A percentile compares a stretch with the other conserved stretches of the same genome.
These are phyloP conservation scores for Illadopsis cleaveri DNA, from an alignment of 2,113 vertebrate species.

Conservation along the genomic window DNA sequence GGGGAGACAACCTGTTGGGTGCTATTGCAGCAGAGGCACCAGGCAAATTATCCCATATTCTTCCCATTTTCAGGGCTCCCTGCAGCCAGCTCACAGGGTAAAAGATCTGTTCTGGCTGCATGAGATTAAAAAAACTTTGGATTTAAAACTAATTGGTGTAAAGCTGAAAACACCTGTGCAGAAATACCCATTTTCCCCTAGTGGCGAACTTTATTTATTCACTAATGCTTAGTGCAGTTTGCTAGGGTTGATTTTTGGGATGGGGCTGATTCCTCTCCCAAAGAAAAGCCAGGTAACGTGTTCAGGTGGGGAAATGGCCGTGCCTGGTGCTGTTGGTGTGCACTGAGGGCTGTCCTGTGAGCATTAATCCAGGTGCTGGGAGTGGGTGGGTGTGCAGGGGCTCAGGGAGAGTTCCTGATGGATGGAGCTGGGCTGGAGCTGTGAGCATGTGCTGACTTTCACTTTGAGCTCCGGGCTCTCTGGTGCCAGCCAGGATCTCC, in stretches of 20 bases:
- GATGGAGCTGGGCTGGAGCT: neutral
- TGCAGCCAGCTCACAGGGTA: neutral
- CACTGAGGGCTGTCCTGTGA: neutral
- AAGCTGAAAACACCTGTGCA: neutral
- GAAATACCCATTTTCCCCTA: neutral
- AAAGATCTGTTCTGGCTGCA: neutral
- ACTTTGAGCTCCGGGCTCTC: neutral
- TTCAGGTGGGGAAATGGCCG: neutral
- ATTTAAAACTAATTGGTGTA: neutral
- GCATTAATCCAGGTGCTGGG: rapidly evolving
- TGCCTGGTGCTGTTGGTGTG: neutral
- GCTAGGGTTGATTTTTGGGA: neutral
- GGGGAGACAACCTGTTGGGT: neutral
- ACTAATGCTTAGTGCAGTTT: rapidly evolving
- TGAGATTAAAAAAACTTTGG: neutral
- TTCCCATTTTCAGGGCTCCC: neutral
- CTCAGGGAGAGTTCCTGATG: rapidly evolving
- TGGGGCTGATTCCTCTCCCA: neutral
- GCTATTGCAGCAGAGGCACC: neutral
- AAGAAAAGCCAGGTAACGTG: rapidly evolving
- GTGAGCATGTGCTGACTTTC: conserved; percentile 11
- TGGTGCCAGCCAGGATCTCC: neutral
- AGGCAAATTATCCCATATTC: neutral
- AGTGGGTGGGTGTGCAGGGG: neutral
- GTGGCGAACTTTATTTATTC: neutral